Conservation (phyloP, 2,113 vertebrate species). For the Lampris incognitus region DNA sequence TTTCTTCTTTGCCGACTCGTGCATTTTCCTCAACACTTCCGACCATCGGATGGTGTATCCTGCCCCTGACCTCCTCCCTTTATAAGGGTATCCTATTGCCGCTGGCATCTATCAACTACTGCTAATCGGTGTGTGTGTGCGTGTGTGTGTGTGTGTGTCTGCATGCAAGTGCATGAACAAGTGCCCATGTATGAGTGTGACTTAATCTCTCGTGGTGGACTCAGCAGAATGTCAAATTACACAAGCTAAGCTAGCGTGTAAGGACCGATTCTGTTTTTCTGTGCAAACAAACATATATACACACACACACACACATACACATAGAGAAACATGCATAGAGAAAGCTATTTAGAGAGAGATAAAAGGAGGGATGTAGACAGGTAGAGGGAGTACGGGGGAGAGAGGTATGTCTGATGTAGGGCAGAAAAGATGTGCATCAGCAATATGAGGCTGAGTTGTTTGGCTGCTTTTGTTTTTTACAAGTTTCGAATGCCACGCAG, state of each 20-base stretch:
- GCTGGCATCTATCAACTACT: conserved; percentile 13
- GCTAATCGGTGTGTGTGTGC: not conserved
- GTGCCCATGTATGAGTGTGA: not conserved
- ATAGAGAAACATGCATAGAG: not conserved
- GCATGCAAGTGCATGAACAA: too few species aligned
- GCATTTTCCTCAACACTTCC: conserved; percentile 44
- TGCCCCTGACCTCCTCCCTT: conserved; percentile 23
- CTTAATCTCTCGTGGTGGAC: conserved; percentile 41
- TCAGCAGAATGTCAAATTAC: conserved; percentile 74
- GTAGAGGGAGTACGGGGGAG: not conserved
- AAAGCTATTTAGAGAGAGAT: too few species aligned
- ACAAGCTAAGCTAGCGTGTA: conserved; percentile 52
- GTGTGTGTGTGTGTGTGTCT: conserved; percentile 2
- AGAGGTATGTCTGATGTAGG: not conserved
- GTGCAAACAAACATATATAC: conserved; percentile 1
- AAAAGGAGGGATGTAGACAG: not conserved
- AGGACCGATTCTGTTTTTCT: conserved; percentile 46
- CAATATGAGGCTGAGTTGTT: too few species aligned
- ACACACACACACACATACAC: conserved; percentile 7
- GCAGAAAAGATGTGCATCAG: too few species aligned
- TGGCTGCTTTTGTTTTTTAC: too few species aligned
- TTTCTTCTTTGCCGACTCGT: conserved; percentile 4
- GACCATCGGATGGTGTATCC: conserved; percentile 34
- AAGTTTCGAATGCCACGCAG: too few species aligned
- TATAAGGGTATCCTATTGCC: conserved; percentile 47